Base-by-base conservation (phyloP, 1,140 invertebrate species). In the Aleiodes sp. region DNA sequence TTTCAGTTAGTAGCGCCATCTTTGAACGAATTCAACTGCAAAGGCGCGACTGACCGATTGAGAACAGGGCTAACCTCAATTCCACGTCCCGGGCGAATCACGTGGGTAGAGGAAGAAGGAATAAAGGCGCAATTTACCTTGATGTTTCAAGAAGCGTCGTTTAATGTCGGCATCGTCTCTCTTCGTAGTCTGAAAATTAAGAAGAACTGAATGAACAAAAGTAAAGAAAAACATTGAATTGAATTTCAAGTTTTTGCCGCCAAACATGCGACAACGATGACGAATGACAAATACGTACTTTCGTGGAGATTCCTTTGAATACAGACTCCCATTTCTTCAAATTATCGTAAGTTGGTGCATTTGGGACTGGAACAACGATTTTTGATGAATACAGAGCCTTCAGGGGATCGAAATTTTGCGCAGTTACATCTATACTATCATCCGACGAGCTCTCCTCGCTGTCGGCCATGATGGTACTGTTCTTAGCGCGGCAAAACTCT, bases 371-470 rank as follows among this genome's bases (percentile, higher is more conserved):
- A 1, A 91, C 29, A 72, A 80, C 79, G 0, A 86, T 74, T 73
- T 89, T 88, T 3, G 82, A 46, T 0, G 89, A 88, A 65, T 90
- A 90, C 10, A 94, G 78, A 1, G 89, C 91, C 76, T 89, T 89
- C 0, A 92, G 52, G 0, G 92, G 88, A 82, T 94, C 88, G 65
- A 93, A 94, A 46, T 85, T 85, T 4, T 89, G 88, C 78, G 90
- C 92, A 65, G 79, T 88, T 31, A 88, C 84, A 78, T 92, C 89
- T 28, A 92, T 78, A 84, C 88, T 89, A 8, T 89, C 88, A n/a
- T 91, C 89, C 21, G 86, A 87, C 4, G 83, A 81, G 4, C 75
- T 72, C 4, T 68, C 69, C 10, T 74, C 73, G 3, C 70, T 68
- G 10, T 79, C 82, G 24, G 79, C 76, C 82, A 86, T 85, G 24